phyloP scores from a whole-genome alignment of 2,888 invertebrate genomes.

The Aphidius colemani region DNA sequence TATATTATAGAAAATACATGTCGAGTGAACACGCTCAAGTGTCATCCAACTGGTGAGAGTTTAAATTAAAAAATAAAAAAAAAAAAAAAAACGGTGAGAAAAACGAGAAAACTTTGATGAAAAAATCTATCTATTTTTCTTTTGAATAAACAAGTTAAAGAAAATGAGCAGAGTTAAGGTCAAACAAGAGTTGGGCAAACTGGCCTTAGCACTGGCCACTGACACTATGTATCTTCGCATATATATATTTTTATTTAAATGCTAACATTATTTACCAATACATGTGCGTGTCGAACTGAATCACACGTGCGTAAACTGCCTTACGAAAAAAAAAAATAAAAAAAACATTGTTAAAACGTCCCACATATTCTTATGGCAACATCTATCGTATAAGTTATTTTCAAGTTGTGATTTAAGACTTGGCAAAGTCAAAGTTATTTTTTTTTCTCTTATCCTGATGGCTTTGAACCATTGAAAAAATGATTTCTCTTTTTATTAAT shows the following conservation, averaged over 20 bases:
- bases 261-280: not conserved
- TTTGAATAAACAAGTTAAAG: conserved; percentile 25
- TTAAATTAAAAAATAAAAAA: not conserved
- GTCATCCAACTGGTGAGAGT: conserved; percentile 2
- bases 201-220: conserved; percentile 17
- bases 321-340: not conserved
- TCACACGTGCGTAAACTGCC: conserved; percentile 6
- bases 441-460: too few relatives aligned
- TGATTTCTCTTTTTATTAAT: not conserved
- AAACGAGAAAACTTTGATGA: conserved; percentile 21
- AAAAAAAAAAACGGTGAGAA: conserved; percentile 24
- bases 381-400: conserved; percentile 40
- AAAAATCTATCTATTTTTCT: too few relatives aligned
- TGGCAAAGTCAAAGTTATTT: conserved; percentile 39
- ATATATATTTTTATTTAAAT: conserved; percentile 30
- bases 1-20: conserved; percentile 6
- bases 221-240: conserved; percentile 11
- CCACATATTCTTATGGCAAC: conserved; percentile 37
- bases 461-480: not conserved
- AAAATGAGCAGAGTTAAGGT: conserved; percentile 34
- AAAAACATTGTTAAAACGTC: conserved; percentile 21
- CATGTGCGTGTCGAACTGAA: not conserved
- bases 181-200: conserved; percentile 27
- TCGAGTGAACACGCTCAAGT: not conserved
- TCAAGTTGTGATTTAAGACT: conserved; percentile 44